Percentiles rank a stretch among this genome's conserved stretches.
Evolutionary conservation across 2,888 invertebrate species (phyloP).

Genomic region (Lepidonotus clava): DNA sequence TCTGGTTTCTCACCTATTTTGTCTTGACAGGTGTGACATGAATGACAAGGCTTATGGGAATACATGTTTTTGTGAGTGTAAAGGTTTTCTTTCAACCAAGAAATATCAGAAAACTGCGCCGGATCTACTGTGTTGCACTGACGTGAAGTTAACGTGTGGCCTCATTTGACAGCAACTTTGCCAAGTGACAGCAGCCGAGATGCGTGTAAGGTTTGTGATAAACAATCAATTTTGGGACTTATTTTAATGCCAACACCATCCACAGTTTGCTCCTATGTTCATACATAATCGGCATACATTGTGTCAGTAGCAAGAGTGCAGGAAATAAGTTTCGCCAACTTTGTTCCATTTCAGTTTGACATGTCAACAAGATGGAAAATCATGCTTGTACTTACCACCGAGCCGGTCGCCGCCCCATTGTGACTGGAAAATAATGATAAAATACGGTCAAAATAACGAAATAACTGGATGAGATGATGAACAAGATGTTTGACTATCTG

Average conservation of each 20-base stretch:
- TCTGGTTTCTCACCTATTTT: too few relatives aligned
- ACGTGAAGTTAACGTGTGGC: not conserved
- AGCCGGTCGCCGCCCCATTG: constrained; percentile 99
- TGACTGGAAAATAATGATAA: constrained; percentile 69
- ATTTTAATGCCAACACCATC: not conserved
- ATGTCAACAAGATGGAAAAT: constrained; percentile 12
- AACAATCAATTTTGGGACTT: not conserved
- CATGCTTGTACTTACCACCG: constrained; percentile 89
- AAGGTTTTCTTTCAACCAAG: too few relatives aligned
- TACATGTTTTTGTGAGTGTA: too few relatives aligned
- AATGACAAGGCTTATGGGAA: too few relatives aligned
- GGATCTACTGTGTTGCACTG: too few relatives aligned
- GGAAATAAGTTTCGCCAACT: not conserved
- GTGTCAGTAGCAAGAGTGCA: not conserved
- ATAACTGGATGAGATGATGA: not conserved
- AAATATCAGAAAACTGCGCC: too few relatives aligned
- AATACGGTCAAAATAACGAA: not conserved
- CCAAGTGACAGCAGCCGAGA: too few relatives aligned
- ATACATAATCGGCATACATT: not conserved
- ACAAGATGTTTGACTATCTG: not conserved
- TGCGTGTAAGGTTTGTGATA: too few relatives aligned
- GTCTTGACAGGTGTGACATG: too few relatives aligned
- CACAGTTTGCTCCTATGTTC: not conserved
- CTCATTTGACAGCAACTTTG: not conserved
- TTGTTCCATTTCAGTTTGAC: not conserved